Conservation (phyloP, 1,140 invertebrate species). For the Anoplolepis gracilipes region DNA sequence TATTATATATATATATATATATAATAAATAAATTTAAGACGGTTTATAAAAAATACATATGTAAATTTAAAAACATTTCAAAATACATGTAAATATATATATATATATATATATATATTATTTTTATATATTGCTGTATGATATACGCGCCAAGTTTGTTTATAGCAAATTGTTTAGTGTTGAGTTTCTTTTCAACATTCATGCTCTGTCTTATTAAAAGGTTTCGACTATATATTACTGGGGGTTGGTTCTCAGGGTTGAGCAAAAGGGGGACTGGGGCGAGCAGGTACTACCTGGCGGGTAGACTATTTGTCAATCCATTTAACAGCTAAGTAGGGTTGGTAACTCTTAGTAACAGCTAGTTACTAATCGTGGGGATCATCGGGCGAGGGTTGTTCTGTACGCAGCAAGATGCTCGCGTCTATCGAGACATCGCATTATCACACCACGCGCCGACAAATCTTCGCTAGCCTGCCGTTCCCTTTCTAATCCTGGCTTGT, state of each 20-base stretch:
- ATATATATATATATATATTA: background rate
- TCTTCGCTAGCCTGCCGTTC: slow-evolving; percentile 15
- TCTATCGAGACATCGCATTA: slow-evolving; percentile 74
- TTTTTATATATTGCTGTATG: slow-evolving; percentile 3
- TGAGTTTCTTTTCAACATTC: slow-evolving; percentile 60
- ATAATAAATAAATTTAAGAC: slow-evolving; percentile 11
- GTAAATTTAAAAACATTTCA: background rate
- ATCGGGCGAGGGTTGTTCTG: slow-evolving; percentile 62
- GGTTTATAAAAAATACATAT: background rate
- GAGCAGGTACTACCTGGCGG: slow-evolving; percentile 70
- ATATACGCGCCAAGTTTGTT: slow-evolving; percentile 43
- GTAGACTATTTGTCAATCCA: slow-evolving; percentile 66
- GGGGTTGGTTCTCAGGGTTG: slow-evolving; percentile 58
- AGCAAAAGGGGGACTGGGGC: slow-evolving; percentile 33
- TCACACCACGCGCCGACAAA: slow-evolving; percentile 57
- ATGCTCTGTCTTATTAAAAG: slow-evolving; percentile 70
- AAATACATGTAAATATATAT: background rate
- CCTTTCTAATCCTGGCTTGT: background rate
- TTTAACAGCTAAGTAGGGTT: slow-evolving; percentile 66
- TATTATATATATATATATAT: no score
- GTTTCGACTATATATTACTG: slow-evolving; percentile 69
- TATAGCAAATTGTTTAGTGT: slow-evolving; percentile 48
- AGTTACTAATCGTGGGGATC: slow-evolving; percentile 62
- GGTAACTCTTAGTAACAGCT: slow-evolving; percentile 58
- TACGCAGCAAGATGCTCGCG: slow-evolving; percentile 84